A percentile compares a stretch with the other conserved stretches of the same genome.
These are phyloP conservation scores for Heliconius sara DNA, from an alignment of 2,888 invertebrate genomes.

Conservation along the genomic window DNA sequence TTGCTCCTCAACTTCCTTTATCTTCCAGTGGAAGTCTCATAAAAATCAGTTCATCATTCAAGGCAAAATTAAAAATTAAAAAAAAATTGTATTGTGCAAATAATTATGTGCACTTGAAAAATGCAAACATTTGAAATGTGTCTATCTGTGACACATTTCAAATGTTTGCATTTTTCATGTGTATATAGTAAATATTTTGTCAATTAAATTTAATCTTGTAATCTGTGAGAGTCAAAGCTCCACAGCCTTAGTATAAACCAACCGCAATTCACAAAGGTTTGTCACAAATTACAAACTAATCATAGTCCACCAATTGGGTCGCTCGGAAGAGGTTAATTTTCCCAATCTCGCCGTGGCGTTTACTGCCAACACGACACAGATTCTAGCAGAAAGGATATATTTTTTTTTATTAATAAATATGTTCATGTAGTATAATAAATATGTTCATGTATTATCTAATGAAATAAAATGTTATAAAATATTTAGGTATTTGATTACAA, in stretches of 20 bases:
- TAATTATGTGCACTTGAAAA: too few species aligned
- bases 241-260: conserved; percentile 17
- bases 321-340: conserved; percentile 78
- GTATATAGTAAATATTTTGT: neutral
- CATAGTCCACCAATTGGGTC: conserved; percentile 74
- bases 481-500: neutral
- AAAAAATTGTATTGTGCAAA: too few species aligned
- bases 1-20: too few species aligned
- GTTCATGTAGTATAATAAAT: neutral
- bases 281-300: conserved; percentile 78
- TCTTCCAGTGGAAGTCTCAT: too few species aligned
- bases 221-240: conserved; percentile 1
- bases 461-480: neutral
- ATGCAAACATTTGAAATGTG: too few species aligned
- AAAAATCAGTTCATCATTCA: too few species aligned
- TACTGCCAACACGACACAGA: conserved; percentile 21
- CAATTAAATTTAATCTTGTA: conserved; percentile 5
- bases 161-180: too few species aligned
- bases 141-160: too few species aligned
- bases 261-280: conserved; percentile 44
- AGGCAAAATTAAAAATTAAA: too few species aligned
- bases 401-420: neutral
- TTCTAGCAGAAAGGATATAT: conserved; percentile 1
- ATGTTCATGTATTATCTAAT: neutral
- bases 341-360: conserved; percentile 66